Evolutionary conservation across 2,888 invertebrate genomes (phyloP), one percentile per base, ranked within the genome.

Genomic region (Stenurella melanura): DNA sequence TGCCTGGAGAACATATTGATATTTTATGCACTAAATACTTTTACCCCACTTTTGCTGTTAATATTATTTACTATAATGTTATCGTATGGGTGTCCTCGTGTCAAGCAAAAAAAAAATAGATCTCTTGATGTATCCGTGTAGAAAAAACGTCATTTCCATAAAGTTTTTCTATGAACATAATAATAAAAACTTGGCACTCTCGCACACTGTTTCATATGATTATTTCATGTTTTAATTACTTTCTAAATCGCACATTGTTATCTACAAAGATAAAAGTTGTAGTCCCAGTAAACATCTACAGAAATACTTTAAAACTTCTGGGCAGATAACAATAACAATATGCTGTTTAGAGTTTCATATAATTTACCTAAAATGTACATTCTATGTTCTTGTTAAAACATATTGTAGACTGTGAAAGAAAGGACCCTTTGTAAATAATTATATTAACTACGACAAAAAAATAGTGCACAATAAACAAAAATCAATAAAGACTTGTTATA

Each of bases 391-490:
- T 73, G 50, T 73, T 78, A 42, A 73, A 73, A 74, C 50, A 54
- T 66, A 78, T 72, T 79, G 79, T 81, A 81, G 81, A 81, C 81
- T 80, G 78, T 79, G 77, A 79, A 80, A 60, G 69, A 70, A 76
- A 78, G 78, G 78, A 81, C 78, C 77, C 79, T 80, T 78, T 81
- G 79, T 81, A 81, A 34, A 81, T 81, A 74, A 75, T 60, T 68
- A 67, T 60, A 60, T 58, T 60, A n/a, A n/a, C n/a, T n/a, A 71
- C 30, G 54, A 66, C 34, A 66, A 67, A 72, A 72, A 58, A 72
- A 73, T 76, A 77, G 80, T 79, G 79, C 79, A 80, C 80, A 80
- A 80, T 76, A 80, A 80, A 19, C 10, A 57, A 80, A 76, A 79
- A 78, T 78, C 76, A 80, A 80, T 21, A 69, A 73, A 75, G 69